Conservation (phyloP, 1,140 invertebrate genomes). For the Propsilocerus akamusi region DNA sequence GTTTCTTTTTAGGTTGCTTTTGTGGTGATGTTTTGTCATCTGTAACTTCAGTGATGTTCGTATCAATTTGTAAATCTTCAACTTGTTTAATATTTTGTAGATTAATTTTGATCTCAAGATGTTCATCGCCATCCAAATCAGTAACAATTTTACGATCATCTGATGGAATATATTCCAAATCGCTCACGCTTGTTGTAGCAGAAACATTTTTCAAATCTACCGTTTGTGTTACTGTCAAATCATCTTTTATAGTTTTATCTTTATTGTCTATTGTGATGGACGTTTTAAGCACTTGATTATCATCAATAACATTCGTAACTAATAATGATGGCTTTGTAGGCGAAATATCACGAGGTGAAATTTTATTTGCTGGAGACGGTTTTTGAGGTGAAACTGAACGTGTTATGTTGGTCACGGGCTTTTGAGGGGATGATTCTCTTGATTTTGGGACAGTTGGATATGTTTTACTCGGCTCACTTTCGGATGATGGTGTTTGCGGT, state of each 20-base stretch:
- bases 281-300: not conserved
- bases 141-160: constrained; percentile 19
- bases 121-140: constrained; percentile 22
- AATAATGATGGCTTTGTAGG: not conserved
- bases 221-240: not conserved
- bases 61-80: not conserved
- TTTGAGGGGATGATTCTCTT: not conserved
- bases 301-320: not conserved
- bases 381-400: not conserved
- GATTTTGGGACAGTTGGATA: not conserved
- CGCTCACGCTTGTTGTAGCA: constrained; percentile 29
- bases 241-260: not conserved
- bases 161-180: constrained; percentile 25
- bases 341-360: not conserved
- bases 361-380: not conserved
- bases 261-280: not conserved
- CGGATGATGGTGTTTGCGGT: not conserved
- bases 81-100: constrained; percentile 6
- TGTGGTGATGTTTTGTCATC: constrained; percentile 10
- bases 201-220: constrained; percentile 11
- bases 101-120: constrained; percentile 10
- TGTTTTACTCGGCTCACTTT: not conserved
- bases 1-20: constrained; percentile 19
- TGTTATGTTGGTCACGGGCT: not conserved
- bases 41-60: constrained; percentile 1